phyloP scores from a whole-genome alignment of 1,140 invertebrate genomes.

The Palaemon carinicauda region DNA sequence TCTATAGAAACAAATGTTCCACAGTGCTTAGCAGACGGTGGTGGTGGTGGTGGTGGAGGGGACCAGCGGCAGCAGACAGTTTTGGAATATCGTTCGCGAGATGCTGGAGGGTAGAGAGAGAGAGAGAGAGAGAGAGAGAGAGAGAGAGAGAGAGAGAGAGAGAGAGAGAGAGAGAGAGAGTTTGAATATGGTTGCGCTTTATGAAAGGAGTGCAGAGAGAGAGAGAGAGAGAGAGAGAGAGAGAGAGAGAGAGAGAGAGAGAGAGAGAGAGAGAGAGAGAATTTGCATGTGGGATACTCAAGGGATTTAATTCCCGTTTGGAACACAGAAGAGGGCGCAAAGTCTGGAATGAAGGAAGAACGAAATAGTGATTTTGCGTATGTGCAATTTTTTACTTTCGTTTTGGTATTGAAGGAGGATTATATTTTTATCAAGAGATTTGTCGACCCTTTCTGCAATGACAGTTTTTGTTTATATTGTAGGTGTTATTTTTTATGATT shows the following conservation, averaged over 20 bases:
- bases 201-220: background rate
- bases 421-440: too few relatives aligned
- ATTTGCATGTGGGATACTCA: background rate
- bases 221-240: background rate
- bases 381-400: too few relatives aligned
- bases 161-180: background rate
- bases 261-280: background rate
- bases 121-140: background rate
- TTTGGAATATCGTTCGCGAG: background rate
- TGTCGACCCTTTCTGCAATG: too few relatives aligned
- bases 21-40: conserved; percentile 33
- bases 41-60: background rate
- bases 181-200: background rate
- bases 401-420: too few relatives aligned
- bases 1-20: conserved; percentile 51
- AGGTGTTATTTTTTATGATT: too few relatives aligned
- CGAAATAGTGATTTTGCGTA: too few relatives aligned
- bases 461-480: too few relatives aligned
- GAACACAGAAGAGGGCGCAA: too few relatives aligned
- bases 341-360: too few relatives aligned
- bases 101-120: background rate
- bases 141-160: background rate
- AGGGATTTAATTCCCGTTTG: background rate
- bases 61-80: too few relatives aligned
- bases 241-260: background rate